A percentile compares a stretch with the other conserved stretches of the same genome.
Evolutionary conservation across 2,797 vertebrate genomes (phyloP).

Genomic region (Amazonetta brasiliensis): DNA sequence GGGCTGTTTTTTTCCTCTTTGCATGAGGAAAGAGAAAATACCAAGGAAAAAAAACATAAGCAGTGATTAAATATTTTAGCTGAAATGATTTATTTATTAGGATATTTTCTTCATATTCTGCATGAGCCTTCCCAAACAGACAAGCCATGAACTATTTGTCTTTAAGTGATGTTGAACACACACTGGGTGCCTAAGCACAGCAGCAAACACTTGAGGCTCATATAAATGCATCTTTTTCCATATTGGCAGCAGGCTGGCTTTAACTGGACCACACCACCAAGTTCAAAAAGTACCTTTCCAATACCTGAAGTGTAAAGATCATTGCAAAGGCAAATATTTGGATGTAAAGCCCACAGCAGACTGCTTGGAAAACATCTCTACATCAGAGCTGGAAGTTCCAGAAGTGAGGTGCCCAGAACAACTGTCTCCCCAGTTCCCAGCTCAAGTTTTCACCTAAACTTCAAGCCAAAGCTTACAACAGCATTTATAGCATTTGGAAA

Average conservation of each 20-base stretch:
- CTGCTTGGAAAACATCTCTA: not conserved
- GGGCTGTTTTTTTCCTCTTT: accelerated
- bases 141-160: not conserved
- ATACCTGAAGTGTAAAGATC: not conserved
- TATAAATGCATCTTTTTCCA: not conserved
- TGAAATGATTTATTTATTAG: no score
- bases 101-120: not conserved
- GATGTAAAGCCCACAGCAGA: not conserved
- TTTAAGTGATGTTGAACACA: not conserved
- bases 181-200: not conserved
- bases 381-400: not conserved
- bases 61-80: not conserved
- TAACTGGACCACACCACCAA: not conserved
- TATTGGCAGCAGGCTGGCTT: not conserved
- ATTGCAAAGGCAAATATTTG: not conserved
- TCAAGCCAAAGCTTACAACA: not conserved
- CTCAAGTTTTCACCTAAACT: not conserved
- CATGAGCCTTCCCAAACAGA: not conserved
- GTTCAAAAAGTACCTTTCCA: not conserved
- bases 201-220: not conserved
- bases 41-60: not conserved
- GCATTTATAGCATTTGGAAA: accelerated
- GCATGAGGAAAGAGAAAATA: not conserved
- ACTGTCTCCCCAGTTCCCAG: not conserved
- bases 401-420: not conserved